Base-by-base conservation (phyloP, 2,797 vertebrate species). In the Microctenopoma steveboyesi region DNA sequence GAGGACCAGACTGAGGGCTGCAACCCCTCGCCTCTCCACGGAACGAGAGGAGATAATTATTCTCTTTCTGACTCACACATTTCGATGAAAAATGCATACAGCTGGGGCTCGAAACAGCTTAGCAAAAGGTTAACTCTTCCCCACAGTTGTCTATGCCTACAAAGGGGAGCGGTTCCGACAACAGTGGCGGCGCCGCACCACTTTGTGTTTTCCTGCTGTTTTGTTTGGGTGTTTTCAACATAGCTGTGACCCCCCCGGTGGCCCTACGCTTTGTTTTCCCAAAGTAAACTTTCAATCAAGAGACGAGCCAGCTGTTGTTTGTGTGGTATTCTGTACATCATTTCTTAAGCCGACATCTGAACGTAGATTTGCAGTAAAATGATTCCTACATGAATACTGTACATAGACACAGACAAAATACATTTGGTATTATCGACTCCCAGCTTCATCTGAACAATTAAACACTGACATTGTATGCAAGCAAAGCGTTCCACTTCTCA, bases 71-170 rank as follows among this genome's bases (percentile, higher is more conserved):
- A 90, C 84, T 91, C 85, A 49, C 64, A 82, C 78, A 83, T 86
- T 88, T 85, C 56, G 46, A 87, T 91, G 78, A 91, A 90, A 92
- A 91, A 89, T 89, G 82, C 89, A 91, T 89, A 86, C 85, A 85
- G 90, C 87, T 72, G 82, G 78, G 84, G 86, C 87, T 86, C 69
- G 76, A 89, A 86, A 85, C 81, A 76, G 91, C 82, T 89, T 85
- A 87, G 91, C 84, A 87, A 90, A 90, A 90, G 89, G 91, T 91
- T 89, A 93, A 89, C 88, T 86, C 83, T 90, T 91, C 86, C 85
- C 75, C 69, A 82, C 82, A 82, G 74, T 90, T 85, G 82, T 88
- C 81, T 90, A 68, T 64, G 74, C 68, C 75, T 86, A 86, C 82
- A 89, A 86, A 85, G 62, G 62, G 74, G 76, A 81, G 70, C 65